Base-by-base conservation (phyloP, 1,140 invertebrate genomes). In the Drosophila ananassae region DNA sequence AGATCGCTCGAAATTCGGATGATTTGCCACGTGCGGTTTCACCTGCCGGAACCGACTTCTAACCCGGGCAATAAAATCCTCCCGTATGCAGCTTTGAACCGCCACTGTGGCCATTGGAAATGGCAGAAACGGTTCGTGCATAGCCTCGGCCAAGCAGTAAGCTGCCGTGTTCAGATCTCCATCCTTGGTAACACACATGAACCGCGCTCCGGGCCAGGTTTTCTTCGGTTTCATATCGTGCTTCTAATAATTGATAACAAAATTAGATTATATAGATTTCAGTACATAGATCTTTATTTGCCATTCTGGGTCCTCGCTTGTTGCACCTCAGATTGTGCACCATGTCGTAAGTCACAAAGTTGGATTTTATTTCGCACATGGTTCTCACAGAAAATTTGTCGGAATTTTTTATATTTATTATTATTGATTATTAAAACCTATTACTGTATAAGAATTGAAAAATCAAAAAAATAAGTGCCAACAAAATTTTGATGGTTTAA, bases 91-190 rank as follows among this genome's bases (percentile, higher is more conserved):
- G 0, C 62, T 6, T 0, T 87, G 62, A 3, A 87, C 82, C 0
- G 66, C 75, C 50, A 87, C 82, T 7, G 54, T 37, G 53, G 78
- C 78, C 28, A 89, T 53, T 0, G 82, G 78, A 21, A 76, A 64
- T 0, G 59, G 61, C 10, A 51, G 41, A n/a, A 87, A 87, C 7
- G 82, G 82, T 8, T 87, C 79, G 0, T 87, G 83, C 82, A 87
- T 87, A 0, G 58, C 10, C 21, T 87, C 71, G 0, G 83, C 82
- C 52, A 87, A 3, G 10, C 46, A 64, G 21, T 68, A 53, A 6
- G 82, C 59, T 0, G 82, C 82, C 21, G 66, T 67, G 25, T 64
- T 68, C 5, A 87, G 47, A 55, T 87, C 82, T 0, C 64, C 82
- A 2, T 68, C 17, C 55, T 76, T 54, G 22, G 77, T 52, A 6